Percentiles rank a stretch among this genome's conserved stretches.
phyloP scores from a whole-genome alignment of 2,888 invertebrate genomes.

The Amphipoea oculea region DNA sequence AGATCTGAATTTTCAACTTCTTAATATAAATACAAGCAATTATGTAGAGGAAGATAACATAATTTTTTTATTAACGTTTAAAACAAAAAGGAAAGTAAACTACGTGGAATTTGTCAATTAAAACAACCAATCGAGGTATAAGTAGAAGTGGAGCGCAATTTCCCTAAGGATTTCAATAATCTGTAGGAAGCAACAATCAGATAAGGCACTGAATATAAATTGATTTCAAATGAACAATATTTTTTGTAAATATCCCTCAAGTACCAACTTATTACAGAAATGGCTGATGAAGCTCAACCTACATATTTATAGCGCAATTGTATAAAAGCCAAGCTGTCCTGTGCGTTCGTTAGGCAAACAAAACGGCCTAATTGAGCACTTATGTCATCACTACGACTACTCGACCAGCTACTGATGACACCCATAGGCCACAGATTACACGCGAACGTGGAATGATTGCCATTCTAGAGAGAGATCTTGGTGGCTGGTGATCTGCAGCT shows the following conservation, averaged over 20 bases:
- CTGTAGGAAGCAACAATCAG: constrained; percentile 40
- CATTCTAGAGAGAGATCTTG: constrained; percentile 33
- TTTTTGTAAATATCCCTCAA: constrained; percentile 7
- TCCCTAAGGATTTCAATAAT: constrained; percentile 52
- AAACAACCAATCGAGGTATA: constrained; percentile 43
- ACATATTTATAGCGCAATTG: constrained; percentile 38
- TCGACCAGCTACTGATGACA: constrained; percentile 49
- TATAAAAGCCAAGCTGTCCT: constrained; percentile 64
- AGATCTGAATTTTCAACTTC: constrained; percentile 1
- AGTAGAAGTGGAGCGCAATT: constrained; percentile 47
- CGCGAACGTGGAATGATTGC: constrained; percentile 21
- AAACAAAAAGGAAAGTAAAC: constrained; percentile 29
- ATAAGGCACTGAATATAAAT: constrained; percentile 45
- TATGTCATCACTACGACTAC: constrained; percentile 70
- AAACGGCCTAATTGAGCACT: constrained; percentile 75
- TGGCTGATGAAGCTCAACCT: constrained; percentile 35
- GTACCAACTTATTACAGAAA: constrained; percentile 9
- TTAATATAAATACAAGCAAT: background rate
- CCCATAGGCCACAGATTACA: constrained; percentile 29
- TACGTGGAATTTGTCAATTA: constrained; percentile 52
- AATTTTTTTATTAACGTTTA: background rate
- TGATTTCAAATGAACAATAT: constrained; percentile 47
- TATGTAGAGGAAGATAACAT: background rate
- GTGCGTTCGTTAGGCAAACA: constrained; percentile 69
- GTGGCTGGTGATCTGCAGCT: constrained; percentile 55